These are phyloP conservation scores for Dryadula phaetusa DNA, from an alignment of 2,888 invertebrate species.

Conservation along the genomic window DNA sequence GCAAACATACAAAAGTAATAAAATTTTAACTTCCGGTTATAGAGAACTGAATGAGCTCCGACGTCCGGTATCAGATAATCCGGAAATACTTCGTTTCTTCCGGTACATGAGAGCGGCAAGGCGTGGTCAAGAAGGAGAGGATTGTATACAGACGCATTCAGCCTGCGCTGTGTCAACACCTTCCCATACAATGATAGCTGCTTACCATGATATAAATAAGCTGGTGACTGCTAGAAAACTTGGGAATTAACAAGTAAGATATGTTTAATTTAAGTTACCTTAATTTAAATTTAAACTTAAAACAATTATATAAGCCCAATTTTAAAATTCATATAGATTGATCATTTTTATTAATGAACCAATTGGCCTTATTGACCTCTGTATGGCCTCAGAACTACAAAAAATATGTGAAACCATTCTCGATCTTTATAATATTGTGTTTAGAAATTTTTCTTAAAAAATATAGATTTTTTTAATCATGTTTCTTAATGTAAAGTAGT, in stretches of 20 bases:
- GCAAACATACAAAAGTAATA: background rate
- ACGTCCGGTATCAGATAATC: constrained; percentile 93
- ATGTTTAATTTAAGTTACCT: background rate
- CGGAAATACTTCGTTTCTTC: constrained; percentile 94
- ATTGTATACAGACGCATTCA: constrained; percentile 87
- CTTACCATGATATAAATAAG: constrained; percentile 94
- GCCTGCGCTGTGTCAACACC: constrained; percentile 87
- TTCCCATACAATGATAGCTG: constrained; percentile 92
- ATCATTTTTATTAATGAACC: too few relatives aligned
- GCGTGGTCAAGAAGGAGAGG: constrained; percentile 91
- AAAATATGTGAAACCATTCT: too few relatives aligned
- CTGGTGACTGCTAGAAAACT: constrained; percentile 92
- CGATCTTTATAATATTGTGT: too few relatives aligned
- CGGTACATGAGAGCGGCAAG: constrained; percentile 95
- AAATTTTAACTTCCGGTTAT: constrained; percentile 52
- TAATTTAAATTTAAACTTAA: too few relatives aligned
- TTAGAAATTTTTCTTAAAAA: too few relatives aligned
- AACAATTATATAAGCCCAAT: too few relatives aligned
- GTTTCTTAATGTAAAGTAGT: too few relatives aligned
- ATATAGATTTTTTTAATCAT: too few relatives aligned
- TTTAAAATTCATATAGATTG: too few relatives aligned
- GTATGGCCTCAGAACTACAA: too few relatives aligned
- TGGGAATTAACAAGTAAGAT: constrained; percentile 41
- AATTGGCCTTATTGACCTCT: too few relatives aligned
- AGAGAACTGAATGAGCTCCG: constrained; percentile 94